Percentiles rank a stretch among this genome's conserved stretches.
phyloP scores from a whole-genome alignment of 2,113 vertebrate species.

The Spea bombifrons region DNA sequence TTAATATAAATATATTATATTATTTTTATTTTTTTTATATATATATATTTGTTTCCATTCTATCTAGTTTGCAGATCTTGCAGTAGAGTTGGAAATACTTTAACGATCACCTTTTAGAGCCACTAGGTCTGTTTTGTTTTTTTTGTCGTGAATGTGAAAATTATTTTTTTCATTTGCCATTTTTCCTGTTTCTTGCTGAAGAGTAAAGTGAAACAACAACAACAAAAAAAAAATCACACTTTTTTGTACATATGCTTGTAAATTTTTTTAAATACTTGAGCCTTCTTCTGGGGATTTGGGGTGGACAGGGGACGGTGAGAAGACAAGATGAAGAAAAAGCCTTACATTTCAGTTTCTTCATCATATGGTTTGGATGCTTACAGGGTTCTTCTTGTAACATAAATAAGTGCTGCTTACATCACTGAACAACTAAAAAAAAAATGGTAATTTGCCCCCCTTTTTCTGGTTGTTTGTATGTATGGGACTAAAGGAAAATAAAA shows the following conservation, averaged over 20 bases:
- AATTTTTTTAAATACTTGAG: slow-evolving; percentile 99
- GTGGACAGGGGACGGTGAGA: slow-evolving; percentile 66
- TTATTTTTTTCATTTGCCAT: slow-evolving; percentile 54
- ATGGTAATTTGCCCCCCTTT: slow-evolving; percentile 83
- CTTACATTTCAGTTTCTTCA: slow-evolving; percentile 99
- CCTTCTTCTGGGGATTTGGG: slow-evolving; percentile 81
- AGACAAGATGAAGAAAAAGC: slow-evolving; percentile 98
- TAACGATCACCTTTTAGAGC: slow-evolving; percentile 82
- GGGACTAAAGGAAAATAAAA: slow-evolving; percentile 65
- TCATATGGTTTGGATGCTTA: slow-evolving; percentile 90
- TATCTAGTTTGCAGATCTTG: slow-evolving; percentile 8
- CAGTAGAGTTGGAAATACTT: slow-evolving; percentile 21
- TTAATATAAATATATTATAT: slow-evolving; percentile 64
- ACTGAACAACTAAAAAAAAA: slow-evolving; percentile 83
- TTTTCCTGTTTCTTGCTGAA: slow-evolving; percentile 64
- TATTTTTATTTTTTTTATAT: slow-evolving; percentile 58
- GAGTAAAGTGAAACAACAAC: slow-evolving; percentile 32
- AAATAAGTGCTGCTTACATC: slow-evolving; percentile 99
- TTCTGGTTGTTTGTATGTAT: slow-evolving; percentile 79
- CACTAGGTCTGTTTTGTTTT: slow-evolving; percentile 82
- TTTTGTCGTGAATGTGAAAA: slow-evolving; percentile 85
- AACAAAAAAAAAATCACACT: slow-evolving; percentile 72
- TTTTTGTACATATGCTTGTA: slow-evolving; percentile 99
- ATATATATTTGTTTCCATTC: slow-evolving; percentile 55
- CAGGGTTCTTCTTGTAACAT: slow-evolving; percentile 98